Percentiles rank a stretch among this genome's conserved stretches.
phyloP scores from a whole-genome alignment of 1,140 invertebrate species.

The Agrypnia vestita region DNA sequence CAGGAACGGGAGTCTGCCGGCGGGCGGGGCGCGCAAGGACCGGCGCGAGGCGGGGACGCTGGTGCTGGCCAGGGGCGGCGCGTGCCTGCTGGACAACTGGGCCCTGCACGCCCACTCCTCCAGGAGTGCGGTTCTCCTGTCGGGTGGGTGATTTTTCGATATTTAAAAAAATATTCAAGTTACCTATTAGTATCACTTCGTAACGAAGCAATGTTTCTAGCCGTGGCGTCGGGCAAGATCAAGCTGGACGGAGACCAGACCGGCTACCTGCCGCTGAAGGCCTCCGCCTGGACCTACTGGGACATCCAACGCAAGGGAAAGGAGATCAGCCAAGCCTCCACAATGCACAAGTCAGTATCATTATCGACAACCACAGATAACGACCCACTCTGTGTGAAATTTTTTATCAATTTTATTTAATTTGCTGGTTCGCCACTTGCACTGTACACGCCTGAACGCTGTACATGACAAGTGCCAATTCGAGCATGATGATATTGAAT shows the following conservation, averaged over 20 bases:
- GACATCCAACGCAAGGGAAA: conserved; percentile 14
- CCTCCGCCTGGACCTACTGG: conserved; percentile 50
- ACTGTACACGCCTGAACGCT: no score
- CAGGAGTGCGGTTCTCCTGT: conserved; percentile 2
- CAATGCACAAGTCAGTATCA: conserved; percentile 29
- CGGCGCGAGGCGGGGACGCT: conserved; percentile 26
- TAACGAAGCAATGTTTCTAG: conserved; percentile 8
- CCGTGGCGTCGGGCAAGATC: conserved; percentile 32
- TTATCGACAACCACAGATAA: background rate
- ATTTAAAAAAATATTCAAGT: no score
- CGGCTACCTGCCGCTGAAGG: conserved; percentile 30
- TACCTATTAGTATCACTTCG: no score
- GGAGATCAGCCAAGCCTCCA: conserved; percentile 16
- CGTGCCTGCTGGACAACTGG: conserved; percentile 40
- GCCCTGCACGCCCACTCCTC: conserved; percentile 4
- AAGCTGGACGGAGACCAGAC: conserved; percentile 4
- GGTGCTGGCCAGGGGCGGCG: conserved; percentile 39
- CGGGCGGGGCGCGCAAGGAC: background rate
- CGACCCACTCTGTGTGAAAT: no score
- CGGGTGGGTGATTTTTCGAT: background rate
- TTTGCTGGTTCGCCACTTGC: no score
- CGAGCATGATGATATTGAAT: no score
- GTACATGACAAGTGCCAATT: no score
- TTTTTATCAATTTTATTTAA: no score
- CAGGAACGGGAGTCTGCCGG: background rate